Evolutionary conservation across 1,140 invertebrate genomes (phyloP), one percentile per base, ranked within the genome.

Genomic region (Heliothis subflexa): DNA sequence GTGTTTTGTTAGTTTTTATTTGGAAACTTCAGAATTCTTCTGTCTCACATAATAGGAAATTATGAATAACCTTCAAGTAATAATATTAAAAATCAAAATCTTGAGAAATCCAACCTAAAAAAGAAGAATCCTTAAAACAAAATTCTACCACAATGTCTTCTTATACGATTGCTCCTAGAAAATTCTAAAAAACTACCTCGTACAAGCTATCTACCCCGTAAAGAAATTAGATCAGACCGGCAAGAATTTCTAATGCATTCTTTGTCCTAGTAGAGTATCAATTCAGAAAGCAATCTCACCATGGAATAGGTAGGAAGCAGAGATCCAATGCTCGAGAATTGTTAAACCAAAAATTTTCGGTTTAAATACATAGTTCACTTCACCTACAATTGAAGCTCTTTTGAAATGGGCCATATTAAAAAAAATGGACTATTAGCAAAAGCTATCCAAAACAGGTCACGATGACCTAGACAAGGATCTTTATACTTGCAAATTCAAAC

Each of bases 221-320:
- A 70, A 47, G 66, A 52, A 70, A 70, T 70, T 13, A 68, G 66
- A 70, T 70, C 66, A 70, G 16, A 21, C 50, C 12, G 3, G 28
- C 47, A 50, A 70, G 66, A 52, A 70, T 50, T 70, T 70, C 66
- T 52, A 28, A 4, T 52, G 62, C 21, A 28, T 70, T 70, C 18
- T 70, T 70, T 25, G 5, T 5, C 66, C 66, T 28, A 28, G 47
- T 70, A 52, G 18, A 50, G 47, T 70, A 28, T 49, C 33, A 62
- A 62, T 62, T 62, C 61, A 62, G 61, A 62, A 62, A 62, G 14
- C 25, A 28, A 62, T 45, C 61, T 61, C 28, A 28, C n/a, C 61
- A 40, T 40, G 5, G 12, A 28, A 11, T 13, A 70, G 5, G 12
- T 66, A 49, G 0, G 12, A 10, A 13, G 47, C 62, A 66, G 62